Evolutionary conservation across 1,140 invertebrate species (phyloP).

Genomic region (Ostrea denselamellosa): DNA sequence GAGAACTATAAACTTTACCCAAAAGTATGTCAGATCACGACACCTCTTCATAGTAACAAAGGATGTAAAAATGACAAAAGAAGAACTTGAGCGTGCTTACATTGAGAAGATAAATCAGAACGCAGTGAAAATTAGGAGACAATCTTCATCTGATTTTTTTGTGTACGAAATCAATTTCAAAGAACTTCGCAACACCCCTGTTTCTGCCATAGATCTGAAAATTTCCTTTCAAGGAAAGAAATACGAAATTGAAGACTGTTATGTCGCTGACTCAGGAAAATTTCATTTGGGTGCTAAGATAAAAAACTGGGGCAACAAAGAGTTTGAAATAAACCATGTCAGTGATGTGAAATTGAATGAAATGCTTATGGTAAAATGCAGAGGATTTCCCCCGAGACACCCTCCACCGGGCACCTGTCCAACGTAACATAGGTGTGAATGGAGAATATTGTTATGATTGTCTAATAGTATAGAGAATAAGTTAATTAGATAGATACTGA

Average conservation of each 20-base stretch:
- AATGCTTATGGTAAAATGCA: neutral
- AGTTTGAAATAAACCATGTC: neutral
- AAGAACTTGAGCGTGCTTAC: neutral
- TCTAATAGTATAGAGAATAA: too few relatives aligned
- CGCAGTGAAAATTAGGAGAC: neutral
- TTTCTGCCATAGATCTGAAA: neutral
- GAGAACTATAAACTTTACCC: neutral
- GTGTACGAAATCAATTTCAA: neutral
- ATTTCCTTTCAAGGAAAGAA: neutral
- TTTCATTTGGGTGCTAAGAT: neutral
- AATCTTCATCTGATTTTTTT: neutral
- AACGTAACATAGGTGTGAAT: neutral
- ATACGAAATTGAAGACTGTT: neutral
- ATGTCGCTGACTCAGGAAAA: neutral
- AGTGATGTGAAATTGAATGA: neutral
- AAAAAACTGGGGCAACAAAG: neutral
- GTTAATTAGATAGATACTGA: too few relatives aligned
- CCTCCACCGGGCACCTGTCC: neutral
- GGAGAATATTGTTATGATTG: too few relatives aligned
- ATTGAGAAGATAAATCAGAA: neutral
- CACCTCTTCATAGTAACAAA: neutral
- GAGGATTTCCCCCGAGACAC: neutral
- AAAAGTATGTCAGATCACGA: neutral
- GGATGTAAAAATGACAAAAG: neutral
- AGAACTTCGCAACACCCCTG: neutral